Percentiles rank a stretch among this genome's conserved stretches.
Evolutionary conservation across 2,797 vertebrate genomes (phyloP).

Genomic region (Tympanoctomys barrerae): DNA sequence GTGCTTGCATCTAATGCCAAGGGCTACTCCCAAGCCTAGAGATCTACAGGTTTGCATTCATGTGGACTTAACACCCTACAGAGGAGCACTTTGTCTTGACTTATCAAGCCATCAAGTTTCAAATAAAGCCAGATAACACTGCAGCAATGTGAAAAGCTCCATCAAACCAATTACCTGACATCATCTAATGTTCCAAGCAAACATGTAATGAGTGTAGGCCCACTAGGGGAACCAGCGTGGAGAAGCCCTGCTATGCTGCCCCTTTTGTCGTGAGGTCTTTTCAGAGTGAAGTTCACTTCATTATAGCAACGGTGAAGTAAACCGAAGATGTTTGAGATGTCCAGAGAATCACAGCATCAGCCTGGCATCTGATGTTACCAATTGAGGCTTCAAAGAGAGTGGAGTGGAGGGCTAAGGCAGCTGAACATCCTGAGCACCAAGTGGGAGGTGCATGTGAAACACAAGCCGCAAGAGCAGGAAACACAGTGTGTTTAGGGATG

Average conservation of each 20-base stretch:
- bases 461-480: not conserved
- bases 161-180: not conserved
- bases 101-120: not conserved
- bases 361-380: not conserved
- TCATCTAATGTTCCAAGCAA: not conserved
- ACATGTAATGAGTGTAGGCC: not conserved
- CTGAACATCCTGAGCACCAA: not conserved
- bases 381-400: not conserved
- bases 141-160: not conserved
- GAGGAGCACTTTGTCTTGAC: not conserved
- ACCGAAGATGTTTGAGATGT: not conserved
- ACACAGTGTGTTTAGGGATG: not conserved
- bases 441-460: not conserved
- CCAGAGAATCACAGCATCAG: not conserved
- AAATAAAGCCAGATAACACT: not conserved
- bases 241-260: not conserved
- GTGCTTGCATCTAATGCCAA: slow-evolving; percentile 91
- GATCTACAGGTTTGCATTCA: slow-evolving; percentile 90
- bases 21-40: slow-evolving; percentile 88
- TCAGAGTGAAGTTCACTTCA: slow-evolving; percentile 14
- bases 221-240: not conserved
- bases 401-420: not conserved
- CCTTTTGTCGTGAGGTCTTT: not conserved
- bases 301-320: not conserved
- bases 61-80: not conserved